phyloP scores from a whole-genome alignment of 92 coral and sea anemone genomes.

The Epizoanthus ramosus region DNA sequence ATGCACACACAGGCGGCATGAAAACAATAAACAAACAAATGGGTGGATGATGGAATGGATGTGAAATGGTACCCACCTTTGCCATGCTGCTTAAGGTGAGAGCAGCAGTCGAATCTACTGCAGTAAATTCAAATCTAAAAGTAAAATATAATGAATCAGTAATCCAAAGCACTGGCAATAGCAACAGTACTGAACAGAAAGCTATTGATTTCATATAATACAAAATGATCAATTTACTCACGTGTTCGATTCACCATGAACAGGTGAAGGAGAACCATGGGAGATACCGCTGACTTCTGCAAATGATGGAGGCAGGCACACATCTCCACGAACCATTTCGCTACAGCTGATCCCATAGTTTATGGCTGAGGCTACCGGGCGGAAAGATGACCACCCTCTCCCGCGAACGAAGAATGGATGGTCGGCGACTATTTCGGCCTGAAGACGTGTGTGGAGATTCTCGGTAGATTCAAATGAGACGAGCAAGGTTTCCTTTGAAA shows the following conservation, averaged over 20 bases:
- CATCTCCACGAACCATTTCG: constrained; percentile 61
- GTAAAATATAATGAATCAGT: neutral
- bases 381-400: constrained; percentile 69
- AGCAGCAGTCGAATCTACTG: constrained; percentile 89
- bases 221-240: neutral
- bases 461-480: constrained; percentile 64
- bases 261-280: constrained; percentile 31
- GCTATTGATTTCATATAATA: too few relatives aligned
- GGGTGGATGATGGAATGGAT: neutral
- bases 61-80: constrained; percentile 62
- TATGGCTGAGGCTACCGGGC: constrained; percentile 51
- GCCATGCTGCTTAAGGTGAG: constrained; percentile 92
- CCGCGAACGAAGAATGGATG: constrained; percentile 70
- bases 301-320: constrained; percentile 68
- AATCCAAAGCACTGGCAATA: too few relatives aligned
- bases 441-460: constrained; percentile 60
- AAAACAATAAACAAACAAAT: neutral
- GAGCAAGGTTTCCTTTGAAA: constrained; percentile 46
- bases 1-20: too few relatives aligned
- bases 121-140: constrained; percentile 84
- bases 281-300: constrained; percentile 41
- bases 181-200: too few relatives aligned
- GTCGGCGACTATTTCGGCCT: constrained; percentile 71
- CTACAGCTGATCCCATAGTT: constrained; percentile 66
- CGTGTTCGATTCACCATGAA: neutral